Percentiles rank a stretch among this genome's conserved stretches.
These are phyloP conservation scores for Leucoma salicis DNA, from an alignment of 2,888 invertebrate species.

Conservation along the genomic window DNA sequence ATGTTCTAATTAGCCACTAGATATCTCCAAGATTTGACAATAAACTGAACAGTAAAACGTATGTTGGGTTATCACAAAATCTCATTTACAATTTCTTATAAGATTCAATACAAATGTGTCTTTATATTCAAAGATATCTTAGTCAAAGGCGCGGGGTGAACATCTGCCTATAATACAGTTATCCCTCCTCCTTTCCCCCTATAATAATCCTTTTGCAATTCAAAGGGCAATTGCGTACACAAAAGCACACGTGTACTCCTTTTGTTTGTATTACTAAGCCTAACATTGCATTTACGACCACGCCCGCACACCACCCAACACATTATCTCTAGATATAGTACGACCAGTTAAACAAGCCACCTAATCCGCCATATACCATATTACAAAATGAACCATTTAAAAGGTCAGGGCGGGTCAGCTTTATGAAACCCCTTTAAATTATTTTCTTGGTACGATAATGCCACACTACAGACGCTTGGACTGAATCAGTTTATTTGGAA, in stretches of 20 bases:
- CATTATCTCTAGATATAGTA: slow-evolving; percentile 37
- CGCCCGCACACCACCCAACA: slow-evolving; percentile 41
- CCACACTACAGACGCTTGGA: slow-evolving; percentile 13
- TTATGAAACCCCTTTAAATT: slow-evolving; percentile 22
- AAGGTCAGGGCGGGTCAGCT: slow-evolving; percentile 25
- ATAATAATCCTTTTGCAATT: slow-evolving; percentile 21
- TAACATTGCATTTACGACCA: slow-evolving; percentile 51
- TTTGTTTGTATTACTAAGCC: slow-evolving; percentile 57
- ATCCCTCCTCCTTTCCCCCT: slow-evolving; percentile 21
- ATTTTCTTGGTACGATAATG: slow-evolving; percentile 25
- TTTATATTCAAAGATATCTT: too few relatives aligned
- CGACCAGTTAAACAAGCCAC: slow-evolving; percentile 29
- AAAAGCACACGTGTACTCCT: slow-evolving; percentile 33
- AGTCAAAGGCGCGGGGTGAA: slow-evolving; percentile 18
- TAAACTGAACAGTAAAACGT: not conserved
- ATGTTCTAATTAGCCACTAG: too few relatives aligned
- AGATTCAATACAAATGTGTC: not conserved
- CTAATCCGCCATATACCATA: slow-evolving; percentile 20
- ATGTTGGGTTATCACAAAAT: not conserved
- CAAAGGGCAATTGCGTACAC: slow-evolving; percentile 30
- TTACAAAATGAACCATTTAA: slow-evolving; percentile 20
- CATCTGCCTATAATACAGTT: slow-evolving; percentile 26
- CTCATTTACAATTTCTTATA: not conserved
- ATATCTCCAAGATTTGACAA: too few relatives aligned
- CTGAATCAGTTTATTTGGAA: slow-evolving; percentile 12